Conservation (phyloP, 2,113 vertebrate species). For the Shinisaurus crocodilurus region DNA sequence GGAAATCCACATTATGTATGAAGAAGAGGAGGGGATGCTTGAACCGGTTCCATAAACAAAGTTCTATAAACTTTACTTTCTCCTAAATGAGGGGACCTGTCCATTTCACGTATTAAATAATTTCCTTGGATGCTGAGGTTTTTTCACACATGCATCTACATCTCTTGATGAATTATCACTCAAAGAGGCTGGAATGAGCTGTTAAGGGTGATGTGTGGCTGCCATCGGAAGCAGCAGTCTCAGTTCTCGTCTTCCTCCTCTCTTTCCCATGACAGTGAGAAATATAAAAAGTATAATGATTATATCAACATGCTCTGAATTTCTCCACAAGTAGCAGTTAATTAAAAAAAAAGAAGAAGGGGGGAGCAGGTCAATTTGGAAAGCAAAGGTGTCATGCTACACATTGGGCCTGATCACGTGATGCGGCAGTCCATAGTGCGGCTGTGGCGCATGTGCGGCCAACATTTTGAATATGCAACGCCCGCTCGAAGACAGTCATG, state of each 20-base stretch:
- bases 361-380: not conserved
- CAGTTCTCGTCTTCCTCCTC: not conserved
- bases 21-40: not conserved
- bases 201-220: not conserved
- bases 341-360: not conserved
- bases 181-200: too few species aligned
- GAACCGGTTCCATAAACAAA: conserved; percentile 1
- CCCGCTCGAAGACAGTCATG: too few species aligned
- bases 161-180: not conserved
- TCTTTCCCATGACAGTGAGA: not conserved
- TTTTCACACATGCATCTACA: not conserved
- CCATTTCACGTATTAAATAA: not conserved
- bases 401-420: too few species aligned
- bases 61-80: not conserved
- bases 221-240: not conserved
- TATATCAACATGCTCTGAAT: not conserved
- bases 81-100: not conserved
- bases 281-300: not conserved
- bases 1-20: not conserved
- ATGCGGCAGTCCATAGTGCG: too few species aligned
- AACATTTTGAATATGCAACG: too few species aligned
- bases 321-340: not conserved
- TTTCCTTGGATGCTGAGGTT: not conserved
- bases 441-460: too few species aligned
- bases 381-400: not conserved